Base-by-base conservation (phyloP, 1,140 invertebrate species). In the Rhagoletis zephyria region DNA sequence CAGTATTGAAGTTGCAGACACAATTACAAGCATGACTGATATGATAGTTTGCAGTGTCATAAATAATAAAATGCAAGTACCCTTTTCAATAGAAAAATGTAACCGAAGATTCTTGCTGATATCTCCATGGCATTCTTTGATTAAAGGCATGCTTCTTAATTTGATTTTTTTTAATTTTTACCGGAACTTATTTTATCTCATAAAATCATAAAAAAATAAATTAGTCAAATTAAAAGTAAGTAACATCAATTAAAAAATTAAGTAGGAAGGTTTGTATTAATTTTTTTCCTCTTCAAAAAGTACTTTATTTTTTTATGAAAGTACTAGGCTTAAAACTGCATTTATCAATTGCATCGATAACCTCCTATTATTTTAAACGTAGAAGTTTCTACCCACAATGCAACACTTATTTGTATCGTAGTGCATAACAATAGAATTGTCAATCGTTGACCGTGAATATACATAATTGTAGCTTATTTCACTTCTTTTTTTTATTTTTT, bases 361-460 rank as follows among this genome's bases (percentile, higher is more conserved):
- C 74, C 74, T 81, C 74, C 74, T 30, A 6, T 16, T 48, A 12
- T 74, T n/a, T 14, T 16, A 74, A 70, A 48, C 42, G 4, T 7
- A 10, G 2, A 74, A 40, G 30, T 30, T 3, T 56, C 48, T 56
- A 10, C 48, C 9, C 74, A 56, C 74, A 81, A 30, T 56, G 48
- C 30, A 30, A 81, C 74, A 56, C 16, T n/a, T 81, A 4, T 81
- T 48, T 63, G 61, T 63, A 56, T 81, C n/a, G 19, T 48, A 12
- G 10, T 10, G n/a, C 74, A 59, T n/a, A 59, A 81, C 48, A 81
- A 81, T 81, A 51, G 74, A 56, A 81, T 81, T 81, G 74, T 81
- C 74, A 81, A 81, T 30, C n/a, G 48, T 10, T 81, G 74, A 30
- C 74, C 74, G 74, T 81, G 74, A 59, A 81, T 81, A 81, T 56